phyloP scores from a whole-genome alignment of 1,140 invertebrate species.

The Campoletis sonorensis region DNA sequence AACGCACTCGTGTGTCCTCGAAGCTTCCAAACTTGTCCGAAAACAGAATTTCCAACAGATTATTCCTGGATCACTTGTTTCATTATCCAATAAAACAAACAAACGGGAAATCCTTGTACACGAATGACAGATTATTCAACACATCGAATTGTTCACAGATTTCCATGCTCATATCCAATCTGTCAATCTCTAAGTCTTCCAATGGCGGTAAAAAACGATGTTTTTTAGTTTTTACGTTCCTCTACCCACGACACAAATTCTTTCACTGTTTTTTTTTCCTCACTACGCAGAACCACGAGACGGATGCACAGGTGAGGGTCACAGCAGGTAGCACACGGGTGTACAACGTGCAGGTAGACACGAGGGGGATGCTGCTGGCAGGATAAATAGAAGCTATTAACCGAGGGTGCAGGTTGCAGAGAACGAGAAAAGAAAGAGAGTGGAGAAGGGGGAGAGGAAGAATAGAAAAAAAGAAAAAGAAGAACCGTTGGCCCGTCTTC shows the following conservation, averaged over 20 bases:
- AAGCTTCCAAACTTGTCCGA: not conserved
- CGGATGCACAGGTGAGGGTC: constrained; percentile 14
- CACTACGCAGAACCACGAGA: constrained; percentile 27
- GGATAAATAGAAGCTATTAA: constrained; percentile 10
- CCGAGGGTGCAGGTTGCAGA: not conserved
- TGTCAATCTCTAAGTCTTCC: constrained; percentile 1
- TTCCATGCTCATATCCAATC: not conserved
- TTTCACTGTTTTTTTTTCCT: not conserved
- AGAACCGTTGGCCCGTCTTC: constrained; percentile 22
- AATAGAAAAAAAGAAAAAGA: constrained; percentile 10
- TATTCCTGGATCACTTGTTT: not conserved
- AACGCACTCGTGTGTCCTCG: constrained; percentile 13
- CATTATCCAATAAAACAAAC: not conserved
- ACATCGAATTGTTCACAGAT: not conserved
- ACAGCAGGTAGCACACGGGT: constrained; percentile 28
- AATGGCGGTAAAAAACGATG: not conserved
- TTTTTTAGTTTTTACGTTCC: too few relatives aligned
- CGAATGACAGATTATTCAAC: not conserved
- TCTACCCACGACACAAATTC: not conserved
- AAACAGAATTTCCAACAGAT: not conserved
- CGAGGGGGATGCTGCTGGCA: constrained; percentile 14
- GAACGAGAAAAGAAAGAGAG: not conserved
- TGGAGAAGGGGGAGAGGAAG: not conserved
- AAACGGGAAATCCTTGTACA: not conserved
- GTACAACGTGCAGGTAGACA: constrained; percentile 10